A percentile compares a stretch with the other conserved stretches of the same genome.
Conservation (phyloP, 2,113 vertebrate genomes). For the Colistium nudipinnis region DNA sequence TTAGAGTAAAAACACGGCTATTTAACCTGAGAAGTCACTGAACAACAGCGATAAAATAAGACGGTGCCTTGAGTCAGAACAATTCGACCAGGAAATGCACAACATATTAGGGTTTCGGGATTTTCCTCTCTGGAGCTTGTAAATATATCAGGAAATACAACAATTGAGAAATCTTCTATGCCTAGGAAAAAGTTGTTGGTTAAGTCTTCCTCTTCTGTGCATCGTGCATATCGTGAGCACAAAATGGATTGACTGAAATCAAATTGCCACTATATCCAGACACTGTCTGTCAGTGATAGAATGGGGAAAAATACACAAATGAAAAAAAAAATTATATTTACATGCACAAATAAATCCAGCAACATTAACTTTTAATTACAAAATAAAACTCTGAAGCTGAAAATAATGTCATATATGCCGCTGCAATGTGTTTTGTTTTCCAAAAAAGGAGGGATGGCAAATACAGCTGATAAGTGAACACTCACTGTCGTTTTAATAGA, state of each 20-base stretch:
- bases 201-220: slow-evolving; percentile 57
- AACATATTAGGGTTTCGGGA: slow-evolving; percentile 49
- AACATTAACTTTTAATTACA: slow-evolving; percentile 11
- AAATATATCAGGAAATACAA: slow-evolving; percentile 58
- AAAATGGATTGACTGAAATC: slow-evolving; percentile 68
- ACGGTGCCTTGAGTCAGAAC: slow-evolving; percentile 41
- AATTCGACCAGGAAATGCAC: slow-evolving; percentile 55
- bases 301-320: slow-evolving; percentile 28
- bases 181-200: slow-evolving; percentile 27
- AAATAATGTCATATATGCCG: slow-evolving; percentile 28
- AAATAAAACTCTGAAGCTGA: slow-evolving; percentile 19
- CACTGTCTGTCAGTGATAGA: slow-evolving; percentile 24
- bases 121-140: slow-evolving; percentile 50
- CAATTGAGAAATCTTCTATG: slow-evolving; percentile 57
- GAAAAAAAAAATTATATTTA: slow-evolving; percentile 1
- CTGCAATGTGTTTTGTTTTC: neutral
- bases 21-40: slow-evolving; percentile 37
- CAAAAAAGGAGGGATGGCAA: slow-evolving; percentile 29
- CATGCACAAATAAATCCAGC: slow-evolving; percentile 9
- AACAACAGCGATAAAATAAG: slow-evolving; percentile 43
- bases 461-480: slow-evolving; percentile 35
- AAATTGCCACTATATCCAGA: slow-evolving; percentile 47
- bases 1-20: slow-evolving; percentile 29
- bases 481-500: slow-evolving; percentile 36
- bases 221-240: slow-evolving; percentile 59